These are phyloP conservation scores for Steinernema feltiae DNA, from an alignment of 1,140 invertebrate species.

Conservation along the genomic window DNA sequence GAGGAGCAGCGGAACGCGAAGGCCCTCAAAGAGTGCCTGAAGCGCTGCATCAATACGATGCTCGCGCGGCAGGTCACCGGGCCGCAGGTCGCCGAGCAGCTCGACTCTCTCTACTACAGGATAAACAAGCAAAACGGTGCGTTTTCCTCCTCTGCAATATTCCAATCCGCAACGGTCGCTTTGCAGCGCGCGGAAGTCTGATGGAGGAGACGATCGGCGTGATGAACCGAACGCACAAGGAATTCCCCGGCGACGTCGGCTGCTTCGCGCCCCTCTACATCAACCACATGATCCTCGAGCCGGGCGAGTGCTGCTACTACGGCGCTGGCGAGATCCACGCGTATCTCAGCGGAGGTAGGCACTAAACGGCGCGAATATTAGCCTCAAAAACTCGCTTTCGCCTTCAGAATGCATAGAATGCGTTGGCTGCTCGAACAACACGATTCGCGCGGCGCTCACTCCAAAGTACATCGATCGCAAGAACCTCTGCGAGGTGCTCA, in stretches of 20 bases:
- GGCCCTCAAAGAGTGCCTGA: slow-evolving; percentile 30
- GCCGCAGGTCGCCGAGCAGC: slow-evolving; percentile 31
- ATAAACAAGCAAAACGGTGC: slow-evolving; percentile 25
- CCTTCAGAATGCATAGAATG: slow-evolving; percentile 90
- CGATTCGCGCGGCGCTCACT: slow-evolving; percentile 87
- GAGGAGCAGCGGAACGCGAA: slow-evolving; percentile 8
- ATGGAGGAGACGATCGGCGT: slow-evolving; percentile 60
- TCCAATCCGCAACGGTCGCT: background rate
- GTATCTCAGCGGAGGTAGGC: slow-evolving; percentile 79
- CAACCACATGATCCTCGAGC: slow-evolving; percentile 76
- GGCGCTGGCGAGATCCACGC: slow-evolving; percentile 91
- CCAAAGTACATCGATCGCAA: slow-evolving; percentile 87
- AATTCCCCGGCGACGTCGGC: slow-evolving; percentile 89
- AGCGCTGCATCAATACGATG: slow-evolving; percentile 36
- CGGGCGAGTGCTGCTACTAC: slow-evolving; percentile 85
- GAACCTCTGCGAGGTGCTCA: slow-evolving; percentile 75
- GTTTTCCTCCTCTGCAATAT: background rate
- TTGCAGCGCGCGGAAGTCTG: slow-evolving; percentile 39
- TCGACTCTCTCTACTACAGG: slow-evolving; percentile 17
- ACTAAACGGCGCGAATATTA: background rate
- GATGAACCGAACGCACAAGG: slow-evolving; percentile 61
- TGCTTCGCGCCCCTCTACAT: slow-evolving; percentile 86
- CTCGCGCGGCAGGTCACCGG: slow-evolving; percentile 29
- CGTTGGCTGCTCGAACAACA: slow-evolving; percentile 97
- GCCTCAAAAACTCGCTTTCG: background rate